Base-by-base conservation (phyloP, 2,797 vertebrate genomes). In the Sebastes kiyomatsui region DNA sequence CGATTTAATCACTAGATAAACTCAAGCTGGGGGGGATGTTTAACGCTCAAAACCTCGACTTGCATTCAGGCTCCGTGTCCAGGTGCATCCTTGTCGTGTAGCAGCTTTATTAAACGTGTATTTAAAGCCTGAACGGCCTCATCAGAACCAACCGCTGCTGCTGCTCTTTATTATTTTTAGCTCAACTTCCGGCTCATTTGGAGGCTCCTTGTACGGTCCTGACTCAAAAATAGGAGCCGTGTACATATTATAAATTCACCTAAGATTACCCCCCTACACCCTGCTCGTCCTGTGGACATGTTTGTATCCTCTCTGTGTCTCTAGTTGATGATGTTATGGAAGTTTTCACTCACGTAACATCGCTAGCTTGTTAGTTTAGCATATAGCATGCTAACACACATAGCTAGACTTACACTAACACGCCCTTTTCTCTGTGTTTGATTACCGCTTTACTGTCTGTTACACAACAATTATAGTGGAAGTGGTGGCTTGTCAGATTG, bases 161-260 rank as follows among this genome's bases (percentile, higher is more conserved):
- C 92, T 84, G 70, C 83, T 87, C 82, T 42, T 88, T 81, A 88
- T 93, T 95, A 96, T 95, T 95, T 95, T 95, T 96, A 95, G 94
- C 93, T 94, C 93, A 92, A 95, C 94, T 95, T 96, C 95, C 95
- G 95, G 35, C 93, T 94, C 91, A 28, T 86, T 86, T 90, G 92
- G 84, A 79, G 94, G 88, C 93, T 95, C 95, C 95, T 94, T 96
- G 93, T 96, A 95, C 90, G 95, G 95, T 93, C 88, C 89, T 87
- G 81, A 68, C 93, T 90, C 88, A 85, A 93, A 95, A 95, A 38
- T 95, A 95, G 94, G 94, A 91, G 4, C 87, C 56, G 67, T 42
- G 82, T 13, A 80, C 69, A 65, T 77, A 55, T 71, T 76, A 88
- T 82, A 77, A 90, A 84, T 58, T 35, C 77, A 65, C 62, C 77